Base-by-base conservation (phyloP, 2,888 invertebrate genomes). In the Tenodera sinensis region DNA sequence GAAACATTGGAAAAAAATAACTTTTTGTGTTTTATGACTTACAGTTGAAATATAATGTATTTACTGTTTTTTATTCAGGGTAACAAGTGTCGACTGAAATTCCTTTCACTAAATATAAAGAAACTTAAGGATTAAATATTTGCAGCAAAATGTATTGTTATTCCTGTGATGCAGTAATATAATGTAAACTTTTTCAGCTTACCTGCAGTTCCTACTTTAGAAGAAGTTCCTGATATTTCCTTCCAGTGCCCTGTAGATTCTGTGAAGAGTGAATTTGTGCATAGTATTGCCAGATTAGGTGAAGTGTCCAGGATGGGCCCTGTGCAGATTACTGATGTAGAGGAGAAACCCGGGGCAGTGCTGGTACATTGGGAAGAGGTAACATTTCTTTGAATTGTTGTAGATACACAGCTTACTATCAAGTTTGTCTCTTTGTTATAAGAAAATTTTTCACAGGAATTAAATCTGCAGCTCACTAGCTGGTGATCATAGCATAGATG, bases 171-270 rank as follows among this genome's bases (percentile, higher is more conserved):
- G 12, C 34, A 8, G 8, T 34, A 34, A 34, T 34, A 8, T 42
- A 1, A 20, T 82, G 71, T 42, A 12, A 42, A 42, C 9, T 2
- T 47, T 91, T 91, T 12, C 91, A 94, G 94, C 91, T 93, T 95
- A 89, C 95, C 95, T 42, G 95, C 94, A 91, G 94, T 95, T 28
- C 95, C 95, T 54, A 93, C 93, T 88, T 92, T 94, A n/a, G 94
- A 94, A 91, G 95, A 95, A 91, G 94, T 95, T 90, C 94, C 95
- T 87, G 94, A 93, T 91, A 93, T 95, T 88, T 93, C 93, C 42
- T 94, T 95, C 90, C 93, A 94, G 91, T 93, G 93, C 87, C 93
- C 94, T 47, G 91, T 92, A n/a, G 92, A 92, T 28, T 91, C 93
- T 20, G 92, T 93, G 25, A 92, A 93, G 30, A 82, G 85, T 30